Percentiles rank a stretch among this genome's conserved stretches.
Evolutionary conservation across 2,888 invertebrate species (phyloP).

Genomic region (Lissocephala sabroskyi): DNA sequence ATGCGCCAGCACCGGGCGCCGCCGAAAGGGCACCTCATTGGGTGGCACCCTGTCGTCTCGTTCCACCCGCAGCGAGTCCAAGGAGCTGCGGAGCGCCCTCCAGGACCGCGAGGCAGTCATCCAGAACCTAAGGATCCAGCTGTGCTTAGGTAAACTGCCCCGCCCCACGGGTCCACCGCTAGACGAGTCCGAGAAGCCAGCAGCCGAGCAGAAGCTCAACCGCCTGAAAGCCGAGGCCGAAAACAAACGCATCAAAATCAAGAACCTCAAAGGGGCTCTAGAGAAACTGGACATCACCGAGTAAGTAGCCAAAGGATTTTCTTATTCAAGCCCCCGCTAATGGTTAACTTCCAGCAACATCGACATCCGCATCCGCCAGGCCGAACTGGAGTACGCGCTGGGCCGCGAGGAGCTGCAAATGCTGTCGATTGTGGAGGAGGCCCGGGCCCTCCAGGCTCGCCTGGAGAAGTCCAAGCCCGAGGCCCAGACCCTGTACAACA

Average conservation of each 20-base stretch:
- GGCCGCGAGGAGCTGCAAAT: slow-evolving; percentile 91
- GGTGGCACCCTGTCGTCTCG: slow-evolving; percentile 64
- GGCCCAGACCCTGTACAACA: slow-evolving; percentile 75
- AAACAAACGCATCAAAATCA: slow-evolving; percentile 83
- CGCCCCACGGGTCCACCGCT: slow-evolving; percentile 73
- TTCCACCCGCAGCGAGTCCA: slow-evolving; percentile 71
- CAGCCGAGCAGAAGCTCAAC: slow-evolving; percentile 76
- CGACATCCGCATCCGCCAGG: slow-evolving; percentile 90
- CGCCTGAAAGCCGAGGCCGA: slow-evolving; percentile 81
- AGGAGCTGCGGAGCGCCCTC: slow-evolving; percentile 80
- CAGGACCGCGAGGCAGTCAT: slow-evolving; percentile 88
- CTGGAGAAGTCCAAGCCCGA: slow-evolving; percentile 79
- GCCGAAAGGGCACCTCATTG: slow-evolving; percentile 73
- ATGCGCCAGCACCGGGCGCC: slow-evolving; percentile 73
- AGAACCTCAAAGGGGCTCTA: slow-evolving; percentile 84
- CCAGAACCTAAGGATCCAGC: slow-evolving; percentile 76
- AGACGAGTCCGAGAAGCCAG: slow-evolving; percentile 75
- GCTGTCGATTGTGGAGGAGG: slow-evolving; percentile 87
- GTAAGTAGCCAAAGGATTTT: slow-evolving; percentile 78
- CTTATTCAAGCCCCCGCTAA: too few species aligned
- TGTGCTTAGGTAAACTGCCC: slow-evolving; percentile 69
- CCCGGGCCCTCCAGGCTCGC: slow-evolving; percentile 83
- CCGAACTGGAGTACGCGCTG: slow-evolving; percentile 90
- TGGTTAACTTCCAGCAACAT: slow-evolving; percentile 91
- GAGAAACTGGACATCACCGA: slow-evolving; percentile 90